phyloP scores from a whole-genome alignment of 37 sponge, comb jelly and placozoan genomes.

The Ianthella basta region DNA sequence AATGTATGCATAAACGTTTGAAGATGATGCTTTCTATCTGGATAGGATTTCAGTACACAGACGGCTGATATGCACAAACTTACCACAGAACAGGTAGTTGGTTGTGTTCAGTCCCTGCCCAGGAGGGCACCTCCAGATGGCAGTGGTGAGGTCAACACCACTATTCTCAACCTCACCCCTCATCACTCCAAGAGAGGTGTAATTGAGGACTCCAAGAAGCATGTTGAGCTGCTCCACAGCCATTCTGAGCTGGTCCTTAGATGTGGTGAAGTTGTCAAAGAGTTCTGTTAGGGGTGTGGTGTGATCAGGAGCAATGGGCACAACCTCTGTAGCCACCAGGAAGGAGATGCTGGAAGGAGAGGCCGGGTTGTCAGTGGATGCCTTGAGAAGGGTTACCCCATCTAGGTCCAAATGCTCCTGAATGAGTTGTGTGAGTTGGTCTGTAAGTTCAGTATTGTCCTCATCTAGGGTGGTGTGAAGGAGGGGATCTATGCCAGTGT shows the following conservation, averaged over 20 bases:
- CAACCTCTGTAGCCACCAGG: neutral
- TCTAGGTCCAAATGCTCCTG: neutral
- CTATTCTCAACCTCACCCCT: neutral
- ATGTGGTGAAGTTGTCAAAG: conserved; percentile 7
- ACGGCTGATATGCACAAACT: neutral
- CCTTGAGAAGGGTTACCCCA: neutral
- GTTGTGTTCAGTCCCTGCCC: conserved; percentile 17
- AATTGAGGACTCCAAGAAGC: neutral
- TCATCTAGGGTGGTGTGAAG: neutral
- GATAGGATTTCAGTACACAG: too few relatives aligned
- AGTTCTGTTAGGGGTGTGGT: neutral
- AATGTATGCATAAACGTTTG: too few relatives aligned
- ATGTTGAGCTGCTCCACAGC: neutral
- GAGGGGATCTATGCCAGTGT: conserved; percentile 20
- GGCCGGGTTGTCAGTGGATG: neutral
- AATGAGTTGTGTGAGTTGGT: neutral
- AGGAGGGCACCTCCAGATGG: conserved; percentile 20
- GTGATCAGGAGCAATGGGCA: neutral
- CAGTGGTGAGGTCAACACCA: conserved; percentile 15
- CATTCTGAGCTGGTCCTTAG: neutral
- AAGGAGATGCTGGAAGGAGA: conserved; percentile 2
- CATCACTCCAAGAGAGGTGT: neutral
- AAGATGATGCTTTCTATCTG: too few relatives aligned
- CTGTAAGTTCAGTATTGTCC: conserved; percentile 5
- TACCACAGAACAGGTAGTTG: conserved; percentile 32